A percentile compares a stretch with the other conserved stretches of the same genome.
These are phyloP conservation scores for Chloropsis cyanopogon DNA, from an alignment of 2,113 vertebrate genomes.

Conservation along the genomic window DNA sequence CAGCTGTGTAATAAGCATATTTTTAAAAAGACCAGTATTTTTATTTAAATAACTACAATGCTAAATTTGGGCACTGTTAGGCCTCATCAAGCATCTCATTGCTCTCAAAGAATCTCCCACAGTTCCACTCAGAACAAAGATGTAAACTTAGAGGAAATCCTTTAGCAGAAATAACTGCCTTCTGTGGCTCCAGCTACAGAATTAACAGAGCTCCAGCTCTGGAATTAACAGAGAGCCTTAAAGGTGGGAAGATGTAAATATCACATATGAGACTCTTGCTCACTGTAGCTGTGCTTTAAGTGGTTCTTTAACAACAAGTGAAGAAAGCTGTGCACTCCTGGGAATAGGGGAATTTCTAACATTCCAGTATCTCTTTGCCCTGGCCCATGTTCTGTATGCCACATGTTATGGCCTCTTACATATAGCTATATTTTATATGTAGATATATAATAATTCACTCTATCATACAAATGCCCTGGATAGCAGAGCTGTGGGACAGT, in stretches of 20 bases:
- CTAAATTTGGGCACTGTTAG: slow-evolving; percentile 63
- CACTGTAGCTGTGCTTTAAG: neutral
- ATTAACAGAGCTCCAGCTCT: neutral
- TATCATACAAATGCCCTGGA: neutral
- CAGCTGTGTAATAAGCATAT: slow-evolving; percentile 64
- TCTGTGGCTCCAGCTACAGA: neutral
- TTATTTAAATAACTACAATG: slow-evolving; percentile 67
- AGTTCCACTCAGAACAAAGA: slow-evolving; percentile 32
- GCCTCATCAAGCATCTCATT: slow-evolving; percentile 59
- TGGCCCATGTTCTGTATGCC: neutral
- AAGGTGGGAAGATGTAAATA: neutral
- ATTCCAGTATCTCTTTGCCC: neutral
- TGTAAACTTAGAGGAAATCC: slow-evolving; percentile 19
- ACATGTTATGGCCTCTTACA: too few relatives aligned
- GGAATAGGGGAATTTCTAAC: neutral
- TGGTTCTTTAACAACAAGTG: neutral
- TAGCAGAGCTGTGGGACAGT: slow-evolving; percentile 51
- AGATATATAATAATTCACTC: neutral
- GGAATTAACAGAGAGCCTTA: neutral
- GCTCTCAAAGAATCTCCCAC: slow-evolving; percentile 52
- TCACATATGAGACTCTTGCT: neutral
- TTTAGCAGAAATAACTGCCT: slow-evolving; percentile 23
- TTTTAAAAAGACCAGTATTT: slow-evolving; percentile 50
- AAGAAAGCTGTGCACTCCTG: neutral
- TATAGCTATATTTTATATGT: neutral